phyloP scores from a whole-genome alignment of 2,113 vertebrate species.

The Nyctibius bracteatus region DNA sequence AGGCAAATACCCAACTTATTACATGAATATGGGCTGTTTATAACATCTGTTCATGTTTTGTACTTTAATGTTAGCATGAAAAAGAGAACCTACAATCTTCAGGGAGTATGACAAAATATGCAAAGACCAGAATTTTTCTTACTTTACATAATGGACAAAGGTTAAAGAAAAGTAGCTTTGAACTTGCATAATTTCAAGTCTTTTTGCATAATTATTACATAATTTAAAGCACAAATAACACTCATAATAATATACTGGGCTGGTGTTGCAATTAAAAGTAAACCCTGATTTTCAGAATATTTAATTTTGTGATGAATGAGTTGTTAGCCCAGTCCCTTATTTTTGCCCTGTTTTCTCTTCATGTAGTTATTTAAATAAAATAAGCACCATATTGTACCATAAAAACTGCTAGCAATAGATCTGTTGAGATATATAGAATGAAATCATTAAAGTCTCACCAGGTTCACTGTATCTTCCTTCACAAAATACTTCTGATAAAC shows the following conservation, averaged over 20 bases:
- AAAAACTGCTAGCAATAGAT: not conserved
- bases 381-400: not conserved
- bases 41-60: not conserved
- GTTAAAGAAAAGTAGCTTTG: constrained; percentile 17
- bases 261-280: not conserved
- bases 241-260: not conserved
- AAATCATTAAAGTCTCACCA: not conserved
- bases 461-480: not conserved
- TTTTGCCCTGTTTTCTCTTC: not conserved
- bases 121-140: not conserved
- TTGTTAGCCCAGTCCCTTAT: not conserved
- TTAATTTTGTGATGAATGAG: not conserved
- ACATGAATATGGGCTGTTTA: not conserved
- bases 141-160: not conserved
- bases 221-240: constrained; percentile 1
- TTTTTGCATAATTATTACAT: constrained; percentile 25
- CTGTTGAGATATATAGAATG: not conserved
- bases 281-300: not conserved
- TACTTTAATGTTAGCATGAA: not conserved
- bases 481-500: not conserved
- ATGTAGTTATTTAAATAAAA: not conserved
- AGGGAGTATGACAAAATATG: not conserved
- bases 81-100: not conserved
- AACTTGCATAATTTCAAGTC: not conserved
- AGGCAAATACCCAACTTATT: not conserved